phyloP scores from a whole-genome alignment of 2,888 invertebrate species.

The Eupsilia transversa region DNA sequence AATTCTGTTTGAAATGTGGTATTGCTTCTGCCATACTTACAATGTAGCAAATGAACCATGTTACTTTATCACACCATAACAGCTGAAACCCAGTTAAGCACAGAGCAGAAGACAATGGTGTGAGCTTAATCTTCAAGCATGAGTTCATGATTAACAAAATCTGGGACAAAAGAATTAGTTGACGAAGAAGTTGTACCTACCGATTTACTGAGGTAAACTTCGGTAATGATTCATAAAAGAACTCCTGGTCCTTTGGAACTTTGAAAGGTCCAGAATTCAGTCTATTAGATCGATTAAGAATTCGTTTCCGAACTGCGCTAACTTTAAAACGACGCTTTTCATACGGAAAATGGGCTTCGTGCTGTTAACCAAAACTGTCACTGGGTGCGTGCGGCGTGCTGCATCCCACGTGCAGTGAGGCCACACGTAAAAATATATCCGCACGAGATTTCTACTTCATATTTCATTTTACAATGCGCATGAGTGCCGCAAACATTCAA shows the following conservation, averaged over 20 bases:
- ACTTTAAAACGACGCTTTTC: background rate
- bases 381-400: too few species aligned
- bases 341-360: background rate
- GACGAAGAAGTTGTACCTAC: too few species aligned
- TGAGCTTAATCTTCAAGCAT: background rate
- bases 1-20: too few species aligned
- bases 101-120: background rate
- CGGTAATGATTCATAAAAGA: background rate
- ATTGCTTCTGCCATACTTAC: background rate
- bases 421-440: conserved; percentile 38
- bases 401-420: conserved; percentile 23
- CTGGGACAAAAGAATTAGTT: background rate
- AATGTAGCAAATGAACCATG: background rate
- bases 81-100: background rate
- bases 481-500: conserved; percentile 36
- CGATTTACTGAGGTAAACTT: too few species aligned
- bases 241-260: background rate
- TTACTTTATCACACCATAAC: too few species aligned
- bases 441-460: conserved; percentile 59
- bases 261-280: background rate
- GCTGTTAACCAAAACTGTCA: background rate
- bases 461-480: conserved; percentile 54
- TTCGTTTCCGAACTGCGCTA: background rate
- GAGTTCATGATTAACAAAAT: background rate
- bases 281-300: too few species aligned